Conservation (phyloP, 1,140 invertebrate genomes). For the Leptinotarsa undecemlineata region DNA sequence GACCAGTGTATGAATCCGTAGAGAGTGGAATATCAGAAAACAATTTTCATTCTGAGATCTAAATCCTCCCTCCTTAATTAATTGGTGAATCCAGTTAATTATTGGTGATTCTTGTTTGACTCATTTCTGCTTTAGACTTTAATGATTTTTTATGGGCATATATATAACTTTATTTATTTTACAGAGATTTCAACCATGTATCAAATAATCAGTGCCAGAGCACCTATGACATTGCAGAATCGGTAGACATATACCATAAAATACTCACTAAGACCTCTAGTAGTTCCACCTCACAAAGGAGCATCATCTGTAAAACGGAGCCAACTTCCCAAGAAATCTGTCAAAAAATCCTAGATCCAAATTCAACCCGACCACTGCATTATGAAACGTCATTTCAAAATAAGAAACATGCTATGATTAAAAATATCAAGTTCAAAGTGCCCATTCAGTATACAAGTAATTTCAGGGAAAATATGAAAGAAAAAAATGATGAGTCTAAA, state of each 20-base stretch:
- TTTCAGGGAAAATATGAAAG: slow-evolving; percentile 29
- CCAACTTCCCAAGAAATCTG: slow-evolving; percentile 41
- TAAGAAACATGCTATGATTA: slow-evolving; percentile 50
- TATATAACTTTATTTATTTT: slow-evolving; percentile 21
- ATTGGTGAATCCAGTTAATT: no score
- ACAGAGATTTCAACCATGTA: slow-evolving; percentile 42
- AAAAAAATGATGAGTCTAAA: slow-evolving; percentile 14
- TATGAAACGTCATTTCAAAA: slow-evolving; percentile 52
- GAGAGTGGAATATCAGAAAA: no score
- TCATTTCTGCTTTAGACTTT: no score
- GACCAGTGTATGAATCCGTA: no score
- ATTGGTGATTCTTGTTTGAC: no score
- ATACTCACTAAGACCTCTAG: slow-evolving; percentile 35
- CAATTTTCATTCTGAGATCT: no score
- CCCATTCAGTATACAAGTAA: slow-evolving; percentile 48
- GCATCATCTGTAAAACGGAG: slow-evolving; percentile 33
- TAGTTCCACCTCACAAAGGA: slow-evolving; percentile 26
- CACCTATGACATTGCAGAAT: slow-evolving; percentile 40
- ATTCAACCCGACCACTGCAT: slow-evolving; percentile 39
- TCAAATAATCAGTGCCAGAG: slow-evolving; percentile 34
- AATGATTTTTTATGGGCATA: no score
- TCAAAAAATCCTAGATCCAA: slow-evolving; percentile 41
- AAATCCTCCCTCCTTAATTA: no score
- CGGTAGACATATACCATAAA: slow-evolving; percentile 46
- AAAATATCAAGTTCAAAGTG: slow-evolving; percentile 56